phyloP scores from a whole-genome alignment of 1,140 invertebrate species.

The Rhynchophorus ferrugineus region DNA sequence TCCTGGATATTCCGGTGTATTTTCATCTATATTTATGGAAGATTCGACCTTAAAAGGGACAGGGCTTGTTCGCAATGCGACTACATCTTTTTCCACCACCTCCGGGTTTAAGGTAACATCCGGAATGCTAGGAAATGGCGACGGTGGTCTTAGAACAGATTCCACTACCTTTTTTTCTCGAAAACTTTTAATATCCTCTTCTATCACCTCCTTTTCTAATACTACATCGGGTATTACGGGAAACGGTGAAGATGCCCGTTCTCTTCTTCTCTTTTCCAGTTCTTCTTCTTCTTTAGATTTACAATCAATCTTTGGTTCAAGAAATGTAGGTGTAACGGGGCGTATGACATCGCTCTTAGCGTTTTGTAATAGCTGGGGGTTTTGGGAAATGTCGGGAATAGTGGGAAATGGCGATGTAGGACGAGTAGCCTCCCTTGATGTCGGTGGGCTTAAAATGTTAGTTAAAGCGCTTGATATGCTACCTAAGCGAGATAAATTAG shows the following conservation, averaged over 20 bases:
- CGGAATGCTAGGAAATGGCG: constrained; percentile 32
- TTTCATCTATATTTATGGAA: constrained; percentile 8
- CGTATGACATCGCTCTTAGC: constrained; percentile 18
- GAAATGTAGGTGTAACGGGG: constrained; percentile 26
- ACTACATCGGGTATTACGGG: constrained; percentile 31
- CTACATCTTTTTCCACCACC: constrained; percentile 32
- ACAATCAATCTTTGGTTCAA: constrained; percentile 15
- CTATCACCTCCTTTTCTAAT: constrained; percentile 21
- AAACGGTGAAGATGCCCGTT: constrained; percentile 28
- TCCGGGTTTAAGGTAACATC: constrained; percentile 35
- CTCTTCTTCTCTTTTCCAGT: constrained; percentile 12
- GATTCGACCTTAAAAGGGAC: constrained; percentile 24
- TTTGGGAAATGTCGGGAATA: constrained; percentile 33
- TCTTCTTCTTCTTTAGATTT: constrained; percentile 23
- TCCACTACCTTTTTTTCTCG: constrained; percentile 19
- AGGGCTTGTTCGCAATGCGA: constrained; percentile 29
- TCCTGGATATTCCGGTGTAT: not conserved
- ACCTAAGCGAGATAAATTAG: constrained; percentile 23
- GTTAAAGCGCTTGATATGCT: constrained; percentile 26
- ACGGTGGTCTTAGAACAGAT: constrained; percentile 22
- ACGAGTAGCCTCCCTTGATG: constrained; percentile 16
- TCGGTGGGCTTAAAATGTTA: constrained; percentile 21
- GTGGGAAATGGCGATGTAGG: constrained; percentile 31
- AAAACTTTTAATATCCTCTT: constrained; percentile 22
- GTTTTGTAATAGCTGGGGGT: constrained; percentile 20